Percentiles rank a stretch among this genome's conserved stretches.
These are phyloP conservation scores for Smittia aterrima DNA, from an alignment of 2,888 invertebrate species.

Conservation along the genomic window DNA sequence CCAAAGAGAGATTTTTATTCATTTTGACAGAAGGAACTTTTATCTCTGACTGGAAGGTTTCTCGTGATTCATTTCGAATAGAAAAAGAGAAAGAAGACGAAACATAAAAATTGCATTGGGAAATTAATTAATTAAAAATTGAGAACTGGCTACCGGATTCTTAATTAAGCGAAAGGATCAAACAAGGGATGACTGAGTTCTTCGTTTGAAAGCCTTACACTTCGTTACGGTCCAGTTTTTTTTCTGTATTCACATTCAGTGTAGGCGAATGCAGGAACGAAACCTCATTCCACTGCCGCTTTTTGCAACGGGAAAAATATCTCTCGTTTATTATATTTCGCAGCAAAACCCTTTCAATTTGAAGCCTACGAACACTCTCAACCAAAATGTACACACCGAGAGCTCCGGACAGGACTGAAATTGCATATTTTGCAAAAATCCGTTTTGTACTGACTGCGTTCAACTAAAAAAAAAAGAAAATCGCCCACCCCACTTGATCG, in stretches of 20 bases:
- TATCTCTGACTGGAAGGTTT: too few relatives aligned
- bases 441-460: not conserved
- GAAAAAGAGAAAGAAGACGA: constrained; percentile 9
- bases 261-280: not conserved
- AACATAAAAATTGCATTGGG: constrained; percentile 37
- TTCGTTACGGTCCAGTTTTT: not conserved
- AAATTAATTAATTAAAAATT: constrained; percentile 39
- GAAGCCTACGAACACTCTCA: not conserved
- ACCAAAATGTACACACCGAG: not conserved
- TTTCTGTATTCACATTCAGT: not conserved
- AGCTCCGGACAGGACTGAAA: not conserved
- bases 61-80: not conserved
- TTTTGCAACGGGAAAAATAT: not conserved
- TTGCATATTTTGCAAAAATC: constrained; percentile 17
- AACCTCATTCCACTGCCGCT: not conserved
- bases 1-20: too few relatives aligned
- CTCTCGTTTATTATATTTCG: not conserved
- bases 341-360: too few relatives aligned
- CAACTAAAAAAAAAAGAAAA: not conserved
- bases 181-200: not conserved
- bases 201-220: not conserved
- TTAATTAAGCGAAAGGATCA: constrained; percentile 31
- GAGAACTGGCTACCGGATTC: not conserved
- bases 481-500: not conserved
- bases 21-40: too few relatives aligned